These are phyloP conservation scores for Apodemia duryi DNA, from an alignment of 2,888 invertebrate genomes.

Conservation along the genomic window DNA sequence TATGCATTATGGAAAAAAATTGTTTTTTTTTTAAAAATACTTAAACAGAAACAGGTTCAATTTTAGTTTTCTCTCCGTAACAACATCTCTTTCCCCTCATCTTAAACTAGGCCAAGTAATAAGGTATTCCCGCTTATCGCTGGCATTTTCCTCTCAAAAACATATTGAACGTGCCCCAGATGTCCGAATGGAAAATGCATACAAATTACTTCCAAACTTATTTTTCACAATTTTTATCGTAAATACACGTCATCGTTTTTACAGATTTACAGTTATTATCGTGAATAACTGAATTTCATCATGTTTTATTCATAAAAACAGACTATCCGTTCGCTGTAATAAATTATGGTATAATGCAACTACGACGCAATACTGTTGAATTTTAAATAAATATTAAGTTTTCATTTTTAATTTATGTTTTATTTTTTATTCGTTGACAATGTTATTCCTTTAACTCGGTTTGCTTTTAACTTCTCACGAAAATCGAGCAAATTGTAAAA, in stretches of 20 bases:
- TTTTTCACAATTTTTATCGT: constrained; percentile 4
- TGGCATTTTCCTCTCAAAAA: background rate
- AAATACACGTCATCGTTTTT: background rate
- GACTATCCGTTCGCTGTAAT: constrained; percentile 4
- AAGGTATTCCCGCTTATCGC: background rate
- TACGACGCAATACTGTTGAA: constrained; percentile 1
- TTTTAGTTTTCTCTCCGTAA: no score
- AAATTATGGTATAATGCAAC: constrained; percentile 1
- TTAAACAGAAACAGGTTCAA: no score
- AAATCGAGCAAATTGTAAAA: background rate
- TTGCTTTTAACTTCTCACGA: background rate
- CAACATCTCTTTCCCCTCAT: background rate
- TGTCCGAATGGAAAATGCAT: constrained; percentile 1
- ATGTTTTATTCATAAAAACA: constrained; percentile 2
- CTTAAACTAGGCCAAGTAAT: background rate
- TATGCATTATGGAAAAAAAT: no score
- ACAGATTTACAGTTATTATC: constrained; percentile 4
- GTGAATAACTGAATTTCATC: constrained; percentile 2
- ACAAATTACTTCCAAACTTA: constrained; percentile 1
- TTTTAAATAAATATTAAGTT: constrained; percentile 4
- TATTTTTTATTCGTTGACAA: background rate
- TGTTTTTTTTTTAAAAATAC: no score
- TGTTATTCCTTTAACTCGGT: background rate
- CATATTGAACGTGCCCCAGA: background rate
- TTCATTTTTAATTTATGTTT: background rate